Base-by-base conservation (phyloP, 2,797 vertebrate genomes). In the Anniella stebbinsi region DNA sequence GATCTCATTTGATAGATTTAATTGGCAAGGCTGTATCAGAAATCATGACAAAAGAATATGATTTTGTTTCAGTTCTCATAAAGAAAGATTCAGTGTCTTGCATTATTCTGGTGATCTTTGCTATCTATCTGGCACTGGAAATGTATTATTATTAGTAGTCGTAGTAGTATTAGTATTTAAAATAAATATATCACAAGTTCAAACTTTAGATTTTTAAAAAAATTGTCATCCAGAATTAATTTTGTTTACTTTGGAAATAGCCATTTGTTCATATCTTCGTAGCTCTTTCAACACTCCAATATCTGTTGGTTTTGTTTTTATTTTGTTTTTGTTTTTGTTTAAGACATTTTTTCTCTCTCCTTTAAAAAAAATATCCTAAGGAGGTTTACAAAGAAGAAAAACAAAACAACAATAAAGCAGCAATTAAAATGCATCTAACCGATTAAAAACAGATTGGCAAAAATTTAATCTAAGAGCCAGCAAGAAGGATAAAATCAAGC, bases 1-100 rank as follows among this genome's bases (percentile, higher is more conserved):
- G 88, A 90, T 81, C n/a, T 90, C 92, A 94, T 95, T 94, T 93
- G 93, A 95, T 92, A 89, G 94, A 92, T 91, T 91, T 91, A 82
- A 90, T 73, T 10, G 91, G 57, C 91, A 92, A 95, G 73, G n/a
- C 89, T 48, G 38, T 54, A 90, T 67, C 82, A 88, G 91, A 51
- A 84, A 66, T 84, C 18, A 85, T 3, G 51, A 85, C 38, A 89
- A 94, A 91, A 23, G 45, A 87, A 81, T 81, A 86, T 91, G 88
- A 91, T 93, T 93, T 45, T 30, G 45, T 89, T 90, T 87, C n/a
- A 69, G 92, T 92, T 95, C 89, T 92, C 76, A 88, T 88, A 48
- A 51, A 93, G 45, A 88, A 83, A 93, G 18, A 86, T 94, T 88
- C 60, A 90, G 51, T 94, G 95, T 94, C 80, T 91, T 45, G 41